Percentiles rank a stretch among this genome's conserved stretches.
phyloP scores from a whole-genome alignment of 1,140 invertebrate species.

The Achroia grisella region DNA sequence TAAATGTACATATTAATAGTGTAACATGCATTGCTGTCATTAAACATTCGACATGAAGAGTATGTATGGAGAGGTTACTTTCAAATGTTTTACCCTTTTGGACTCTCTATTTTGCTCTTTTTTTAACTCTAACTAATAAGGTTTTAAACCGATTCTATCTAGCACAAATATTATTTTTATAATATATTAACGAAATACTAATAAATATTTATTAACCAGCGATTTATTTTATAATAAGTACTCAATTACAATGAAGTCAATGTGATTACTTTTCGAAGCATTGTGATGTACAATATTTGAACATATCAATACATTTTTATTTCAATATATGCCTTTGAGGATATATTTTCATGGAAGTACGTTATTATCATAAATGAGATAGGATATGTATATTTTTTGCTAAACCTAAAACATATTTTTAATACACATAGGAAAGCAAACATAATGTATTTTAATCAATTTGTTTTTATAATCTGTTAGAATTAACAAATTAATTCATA shows the following conservation, averaged over 20 bases:
- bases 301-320: constrained; percentile 52
- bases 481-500: no score
- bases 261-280: constrained; percentile 8
- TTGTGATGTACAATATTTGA: constrained; percentile 45
- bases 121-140: constrained; percentile 14
- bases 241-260: no score
- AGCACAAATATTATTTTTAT: neutral
- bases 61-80: constrained; percentile 19
- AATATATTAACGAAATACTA: neutral
- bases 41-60: constrained; percentile 24
- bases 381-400: constrained; percentile 38
- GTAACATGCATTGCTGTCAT: constrained; percentile 26
- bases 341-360: constrained; percentile 41
- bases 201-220: neutral
- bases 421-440: neutral
- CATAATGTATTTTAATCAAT: no score
- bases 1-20: constrained; percentile 47
- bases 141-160: constrained; percentile 4
- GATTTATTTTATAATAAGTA: constrained; percentile 2
- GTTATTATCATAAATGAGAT: constrained; percentile 14
- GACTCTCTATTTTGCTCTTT: constrained; percentile 27
- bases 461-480: no score
- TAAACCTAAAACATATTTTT: constrained; percentile 23
- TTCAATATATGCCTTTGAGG: constrained; percentile 24
- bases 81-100: constrained; percentile 31